Evolutionary conservation across 2,797 vertebrate species (phyloP).

Genomic region (Luscinia megarhynchos): DNA sequence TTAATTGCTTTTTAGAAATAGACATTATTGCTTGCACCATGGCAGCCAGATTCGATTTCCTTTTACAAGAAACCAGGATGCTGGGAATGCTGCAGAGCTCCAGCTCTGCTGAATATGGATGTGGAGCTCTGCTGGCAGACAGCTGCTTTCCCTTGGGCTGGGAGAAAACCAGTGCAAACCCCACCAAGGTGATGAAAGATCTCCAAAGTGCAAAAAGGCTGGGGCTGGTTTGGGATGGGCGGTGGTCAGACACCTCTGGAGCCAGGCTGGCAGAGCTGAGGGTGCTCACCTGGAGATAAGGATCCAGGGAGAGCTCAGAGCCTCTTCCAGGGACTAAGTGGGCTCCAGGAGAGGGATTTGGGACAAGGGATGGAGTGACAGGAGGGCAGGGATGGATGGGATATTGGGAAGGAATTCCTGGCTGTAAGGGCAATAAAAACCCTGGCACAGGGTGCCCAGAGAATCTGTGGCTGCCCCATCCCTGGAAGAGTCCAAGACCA

Average conservation of each 20-base stretch:
- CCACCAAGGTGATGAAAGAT: fast-evolving
- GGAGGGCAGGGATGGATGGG: fast-evolving
- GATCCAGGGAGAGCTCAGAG: neutral
- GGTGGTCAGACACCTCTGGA: fast-evolving
- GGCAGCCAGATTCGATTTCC: conserved; percentile 13
- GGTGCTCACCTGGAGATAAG: neutral
- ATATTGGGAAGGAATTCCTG: neutral
- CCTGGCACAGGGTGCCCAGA: neutral
- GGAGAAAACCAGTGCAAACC: neutral
- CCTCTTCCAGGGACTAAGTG: fast-evolving
- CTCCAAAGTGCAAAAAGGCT: neutral
- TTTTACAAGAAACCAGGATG: conserved; percentile 54
- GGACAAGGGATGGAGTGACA: neutral
- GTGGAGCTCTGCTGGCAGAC: neutral
- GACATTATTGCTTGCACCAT: neutral
- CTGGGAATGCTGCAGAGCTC: neutral
- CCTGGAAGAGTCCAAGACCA: neutral
- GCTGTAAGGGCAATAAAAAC: fast-evolving
- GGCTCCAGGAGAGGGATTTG: neutral
- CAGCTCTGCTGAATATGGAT: conserved; percentile 16
- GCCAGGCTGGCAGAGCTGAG: neutral
- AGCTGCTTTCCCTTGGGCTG: neutral
- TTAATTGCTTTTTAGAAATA: conserved; percentile 60
- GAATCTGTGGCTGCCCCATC: neutral
- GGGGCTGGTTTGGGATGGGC: neutral